Conservation (phyloP, 2,797 vertebrate species). For the Hypotaenidia okinawae region DNA sequence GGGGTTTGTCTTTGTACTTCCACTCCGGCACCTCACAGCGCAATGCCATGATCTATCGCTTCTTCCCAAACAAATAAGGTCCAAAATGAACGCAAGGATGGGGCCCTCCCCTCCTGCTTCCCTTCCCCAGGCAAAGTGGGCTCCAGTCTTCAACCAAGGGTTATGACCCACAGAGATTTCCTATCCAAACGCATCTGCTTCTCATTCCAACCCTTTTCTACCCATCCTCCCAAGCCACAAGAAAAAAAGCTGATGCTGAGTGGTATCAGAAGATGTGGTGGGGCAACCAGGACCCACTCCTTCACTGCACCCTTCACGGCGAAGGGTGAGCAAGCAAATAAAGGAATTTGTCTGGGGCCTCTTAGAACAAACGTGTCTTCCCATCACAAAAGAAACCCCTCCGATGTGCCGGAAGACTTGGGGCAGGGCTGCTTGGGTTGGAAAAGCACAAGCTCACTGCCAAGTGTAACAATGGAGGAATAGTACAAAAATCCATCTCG, state of each 20-base stretch:
- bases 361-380: neutral
- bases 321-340: neutral
- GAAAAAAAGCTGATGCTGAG: neutral
- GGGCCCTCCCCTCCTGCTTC: neutral
- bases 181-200: neutral
- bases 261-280: neutral
- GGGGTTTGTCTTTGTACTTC: conserved; percentile 4
- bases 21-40: neutral
- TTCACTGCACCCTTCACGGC: rapidly evolving
- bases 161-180: neutral
- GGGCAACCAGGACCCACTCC: neutral
- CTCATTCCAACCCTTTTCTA: neutral
- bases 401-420: neutral
- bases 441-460: neutral
- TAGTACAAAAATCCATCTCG: neutral
- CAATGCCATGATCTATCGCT: neutral
- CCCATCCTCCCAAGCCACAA: neutral
- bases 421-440: neutral
- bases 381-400: neutral
- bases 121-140: neutral
- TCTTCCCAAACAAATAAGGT: neutral
- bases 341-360: neutral
- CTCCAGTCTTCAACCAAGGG: neutral
- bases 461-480: neutral
- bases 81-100: neutral